Evolutionary conservation across 2,888 invertebrate species (phyloP), one percentile per base, ranked within the genome.

Genomic region (Ischnus inquisitorius): DNA sequence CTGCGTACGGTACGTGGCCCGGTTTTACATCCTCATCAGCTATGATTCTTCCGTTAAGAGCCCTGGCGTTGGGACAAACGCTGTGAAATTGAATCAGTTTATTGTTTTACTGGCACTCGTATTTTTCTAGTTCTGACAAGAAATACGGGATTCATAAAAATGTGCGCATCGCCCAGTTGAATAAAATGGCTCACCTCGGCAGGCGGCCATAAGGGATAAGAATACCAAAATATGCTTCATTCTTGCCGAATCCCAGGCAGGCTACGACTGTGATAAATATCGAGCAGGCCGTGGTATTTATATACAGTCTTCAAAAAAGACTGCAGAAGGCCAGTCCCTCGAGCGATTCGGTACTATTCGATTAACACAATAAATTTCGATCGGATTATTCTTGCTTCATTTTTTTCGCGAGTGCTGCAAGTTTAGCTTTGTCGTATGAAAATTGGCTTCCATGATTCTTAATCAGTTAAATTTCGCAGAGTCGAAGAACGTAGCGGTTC

Each of bases 1-100:
- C 91, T 84, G 91, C 91, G 82, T 88, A 91, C 0, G 91, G 90
- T 72, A 90, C 89, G 79, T 91, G 91, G 46, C 91, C 91, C 16
- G 6, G 12, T 75, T 83, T 69, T 5, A 79, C 92, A 41, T 88
- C 67, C 46, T 85, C 79, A 0, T 92, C 92, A 43, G 89, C 85
- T 12, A 86, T 60, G 39, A 86, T 82, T 62, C 80, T 79, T 19
- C 78, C 82, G 10, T 51, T 43, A 22, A 82, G 57, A 19, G 4
- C 14, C 43, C 62, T 69, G 62, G 46, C 65, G 77, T 28, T 46
- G 69, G 69, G 3, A 76, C 64, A 14, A 82, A 72, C 43, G 79
- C 84, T 80, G 16, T 4, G 39, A 77, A 48, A 51, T 65, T 34
- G 14, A 6, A 68, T 57, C 67, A 0, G 60, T 51, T 68, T 41